phyloP scores from a whole-genome alignment of 2,113 vertebrate genomes.

The Strix aluco region DNA sequence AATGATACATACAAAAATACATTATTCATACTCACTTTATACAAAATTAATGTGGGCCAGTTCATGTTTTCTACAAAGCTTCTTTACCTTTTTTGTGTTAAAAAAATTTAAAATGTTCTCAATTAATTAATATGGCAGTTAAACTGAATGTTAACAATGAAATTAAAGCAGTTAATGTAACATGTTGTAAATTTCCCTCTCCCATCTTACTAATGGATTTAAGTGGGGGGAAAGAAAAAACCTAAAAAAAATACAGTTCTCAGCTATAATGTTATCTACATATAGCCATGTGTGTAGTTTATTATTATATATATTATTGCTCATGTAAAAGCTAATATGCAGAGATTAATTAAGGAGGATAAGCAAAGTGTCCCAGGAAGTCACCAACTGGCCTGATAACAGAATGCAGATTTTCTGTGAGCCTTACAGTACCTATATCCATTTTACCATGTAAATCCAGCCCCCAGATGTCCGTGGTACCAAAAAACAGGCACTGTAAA shows the following conservation, averaged over 20 bases:
- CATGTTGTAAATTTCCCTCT: background rate
- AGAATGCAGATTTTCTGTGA: background rate
- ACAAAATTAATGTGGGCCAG: background rate
- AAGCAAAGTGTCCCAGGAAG: background rate
- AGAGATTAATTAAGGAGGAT: background rate
- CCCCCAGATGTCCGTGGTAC: background rate
- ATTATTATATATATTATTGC: background rate
- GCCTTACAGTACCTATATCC: background rate
- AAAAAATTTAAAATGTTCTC: background rate
- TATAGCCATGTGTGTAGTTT: rapidly evolving
- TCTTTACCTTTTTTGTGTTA: background rate
- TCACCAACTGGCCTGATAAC: background rate
- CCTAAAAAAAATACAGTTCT: background rate
- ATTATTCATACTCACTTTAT: background rate
- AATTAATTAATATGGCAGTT: background rate
- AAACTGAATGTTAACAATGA: background rate
- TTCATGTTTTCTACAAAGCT: background rate
- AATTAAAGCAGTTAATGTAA: background rate
- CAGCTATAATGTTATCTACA: background rate
- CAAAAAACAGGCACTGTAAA: background rate
- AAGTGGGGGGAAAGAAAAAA: background rate
- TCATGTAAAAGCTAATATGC: background rate
- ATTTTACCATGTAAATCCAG: background rate
- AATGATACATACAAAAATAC: background rate
- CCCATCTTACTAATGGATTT: background rate